phyloP scores from a whole-genome alignment of 92 coral and sea anemone genomes.

The Plumapathes pennacea region DNA sequence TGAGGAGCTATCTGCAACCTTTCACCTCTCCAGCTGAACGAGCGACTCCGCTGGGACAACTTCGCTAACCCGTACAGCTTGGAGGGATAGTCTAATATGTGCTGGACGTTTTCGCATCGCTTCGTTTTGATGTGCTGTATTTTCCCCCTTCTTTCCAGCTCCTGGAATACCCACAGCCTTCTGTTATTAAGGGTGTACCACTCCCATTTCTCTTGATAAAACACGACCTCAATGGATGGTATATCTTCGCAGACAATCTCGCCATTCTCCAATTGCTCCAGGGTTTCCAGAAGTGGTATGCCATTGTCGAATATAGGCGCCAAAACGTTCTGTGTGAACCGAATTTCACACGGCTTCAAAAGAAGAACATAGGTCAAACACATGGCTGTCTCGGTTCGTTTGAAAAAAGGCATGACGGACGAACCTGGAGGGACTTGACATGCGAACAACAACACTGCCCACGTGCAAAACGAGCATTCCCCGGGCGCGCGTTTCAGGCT shows the following conservation, averaged over 20 bases:
- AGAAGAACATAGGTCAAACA: slow-evolving; percentile 74
- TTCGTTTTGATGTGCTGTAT: slow-evolving; percentile 71
- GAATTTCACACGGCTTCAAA: slow-evolving; percentile 91
- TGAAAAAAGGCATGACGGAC: background rate
- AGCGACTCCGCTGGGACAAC: slow-evolving; percentile 43
- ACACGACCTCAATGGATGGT: slow-evolving; percentile 84
- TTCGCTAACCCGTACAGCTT: slow-evolving; percentile 79
- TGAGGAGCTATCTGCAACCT: slow-evolving; percentile 41
- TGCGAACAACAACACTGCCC: too few species aligned
- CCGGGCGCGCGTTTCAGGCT: background rate
- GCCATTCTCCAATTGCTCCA: slow-evolving; percentile 72
- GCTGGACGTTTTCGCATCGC: slow-evolving; percentile 68
- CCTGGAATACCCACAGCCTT: slow-evolving; percentile 90
- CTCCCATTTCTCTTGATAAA: slow-evolving; percentile 83
- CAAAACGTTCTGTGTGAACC: slow-evolving; percentile 72
- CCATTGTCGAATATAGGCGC: slow-evolving; percentile 84
- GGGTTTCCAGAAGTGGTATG: slow-evolving; percentile 75
- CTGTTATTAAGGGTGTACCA: slow-evolving; percentile 93
- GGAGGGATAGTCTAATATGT: slow-evolving; percentile 69
- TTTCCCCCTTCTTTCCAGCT: slow-evolving; percentile 81
- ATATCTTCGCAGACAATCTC: slow-evolving; percentile 80
- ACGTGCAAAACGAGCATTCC: background rate
- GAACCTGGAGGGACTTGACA: background rate
- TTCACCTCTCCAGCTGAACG: slow-evolving; percentile 23
- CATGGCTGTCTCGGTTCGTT: slow-evolving; percentile 39